Evolutionary conservation across 2,113 vertebrate genomes (phyloP).

Genomic region (Otis tarda): DNA sequence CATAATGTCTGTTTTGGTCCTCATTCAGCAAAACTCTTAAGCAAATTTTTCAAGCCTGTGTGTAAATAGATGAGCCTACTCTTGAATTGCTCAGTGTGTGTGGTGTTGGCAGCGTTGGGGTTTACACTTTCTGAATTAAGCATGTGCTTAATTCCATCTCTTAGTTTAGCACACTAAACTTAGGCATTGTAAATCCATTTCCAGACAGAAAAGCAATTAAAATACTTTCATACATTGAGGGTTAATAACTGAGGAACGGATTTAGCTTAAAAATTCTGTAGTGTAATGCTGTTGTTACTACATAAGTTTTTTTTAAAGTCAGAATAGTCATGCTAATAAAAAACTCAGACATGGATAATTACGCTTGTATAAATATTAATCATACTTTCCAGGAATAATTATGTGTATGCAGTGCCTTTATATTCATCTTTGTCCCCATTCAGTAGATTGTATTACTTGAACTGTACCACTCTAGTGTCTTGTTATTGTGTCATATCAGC

Average conservation of each 20-base stretch:
- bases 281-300: not conserved
- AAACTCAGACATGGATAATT: not conserved
- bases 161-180: not conserved
- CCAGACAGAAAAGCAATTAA: not conserved
- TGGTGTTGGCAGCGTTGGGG: not conserved
- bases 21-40: not conserved
- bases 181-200: not conserved
- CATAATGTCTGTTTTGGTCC: not conserved
- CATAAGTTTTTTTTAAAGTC: not conserved
- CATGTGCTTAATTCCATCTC: not conserved
- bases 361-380: not conserved
- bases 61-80: not conserved
- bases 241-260: not conserved
- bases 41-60: not conserved
- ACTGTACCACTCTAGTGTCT: not conserved
- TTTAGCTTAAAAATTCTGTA: not conserved
- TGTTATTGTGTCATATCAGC: not conserved
- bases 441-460: not conserved
- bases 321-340: not conserved
- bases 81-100: not conserved
- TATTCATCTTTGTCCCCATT: not conserved
- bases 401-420: not conserved
- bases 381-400: not conserved
- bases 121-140: not conserved
- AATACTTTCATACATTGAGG: not conserved